Evolutionary conservation across 35 echinoderm and acorn worm species (phyloP).

Genomic region (Patiria miniata): DNA sequence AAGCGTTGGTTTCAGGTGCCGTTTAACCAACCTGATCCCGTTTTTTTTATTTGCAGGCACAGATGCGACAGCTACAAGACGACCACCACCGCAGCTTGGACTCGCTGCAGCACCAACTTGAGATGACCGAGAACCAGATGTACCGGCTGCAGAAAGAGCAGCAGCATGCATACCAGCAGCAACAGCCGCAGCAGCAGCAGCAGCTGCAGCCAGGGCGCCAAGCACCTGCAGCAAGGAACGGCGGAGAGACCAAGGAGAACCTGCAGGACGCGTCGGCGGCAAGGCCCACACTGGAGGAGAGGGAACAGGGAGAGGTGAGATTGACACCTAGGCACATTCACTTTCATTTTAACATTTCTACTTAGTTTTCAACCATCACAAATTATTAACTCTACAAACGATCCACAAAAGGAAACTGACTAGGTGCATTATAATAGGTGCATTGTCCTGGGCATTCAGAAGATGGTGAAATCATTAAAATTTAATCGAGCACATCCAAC

Average conservation of each 20-base stretch:
- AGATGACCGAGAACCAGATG: slow-evolving; percentile 83
- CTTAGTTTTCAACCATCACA: too few relatives aligned
- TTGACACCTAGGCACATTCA: not conserved
- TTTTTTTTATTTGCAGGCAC: slow-evolving; percentile 31
- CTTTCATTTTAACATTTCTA: not conserved
- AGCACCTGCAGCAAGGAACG: slow-evolving; percentile 15
- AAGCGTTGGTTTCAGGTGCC: too few relatives aligned
- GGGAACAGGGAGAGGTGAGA: slow-evolving; percentile 89
- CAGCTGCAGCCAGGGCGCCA: not conserved
- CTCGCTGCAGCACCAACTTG: slow-evolving; percentile 82
- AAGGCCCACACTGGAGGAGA: slow-evolving; percentile 65
- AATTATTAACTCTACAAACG: too few relatives aligned
- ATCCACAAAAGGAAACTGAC: too few relatives aligned
- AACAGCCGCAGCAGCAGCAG: slow-evolving; percentile 2
- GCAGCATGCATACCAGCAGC: slow-evolving; percentile 33
- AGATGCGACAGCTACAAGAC: slow-evolving; percentile 75
- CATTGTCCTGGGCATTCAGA: too few relatives aligned
- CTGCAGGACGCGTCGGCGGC: not conserved
- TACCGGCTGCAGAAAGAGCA: slow-evolving; percentile 78
- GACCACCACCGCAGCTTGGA: slow-evolving; percentile 75
- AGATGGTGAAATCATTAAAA: too few relatives aligned
- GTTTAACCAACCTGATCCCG: too few relatives aligned
- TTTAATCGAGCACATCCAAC: too few relatives aligned
- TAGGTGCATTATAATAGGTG: too few relatives aligned
- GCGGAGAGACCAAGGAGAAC: slow-evolving; percentile 39